Evolutionary conservation across 2,888 invertebrate genomes (phyloP).

Genomic region (Rhyacophila evoluta): DNA sequence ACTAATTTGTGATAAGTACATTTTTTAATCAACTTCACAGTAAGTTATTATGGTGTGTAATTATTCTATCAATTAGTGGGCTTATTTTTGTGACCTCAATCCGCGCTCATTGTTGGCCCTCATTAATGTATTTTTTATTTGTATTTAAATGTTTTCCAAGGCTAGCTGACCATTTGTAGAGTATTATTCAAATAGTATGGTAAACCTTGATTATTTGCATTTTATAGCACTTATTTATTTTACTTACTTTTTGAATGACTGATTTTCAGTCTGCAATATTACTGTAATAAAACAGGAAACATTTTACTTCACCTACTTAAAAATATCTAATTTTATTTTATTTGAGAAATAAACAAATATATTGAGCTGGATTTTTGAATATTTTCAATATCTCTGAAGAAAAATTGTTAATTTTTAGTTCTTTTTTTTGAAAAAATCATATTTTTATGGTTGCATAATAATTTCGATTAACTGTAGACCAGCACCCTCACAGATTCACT

Average conservation of each 20-base stretch:
- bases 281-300: not conserved
- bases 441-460: too few species aligned
- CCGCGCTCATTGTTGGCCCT: conserved; percentile 12
- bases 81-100: conserved; percentile 16
- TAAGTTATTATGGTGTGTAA: not conserved
- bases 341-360: too few species aligned
- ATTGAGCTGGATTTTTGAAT: too few species aligned
- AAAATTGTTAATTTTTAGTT: too few species aligned
- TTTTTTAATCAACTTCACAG: conserved; percentile 12
- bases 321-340: too few species aligned
- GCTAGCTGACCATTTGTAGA: conserved; percentile 10
- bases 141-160: not conserved
- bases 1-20: too few species aligned
- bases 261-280: not conserved
- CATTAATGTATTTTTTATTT: not conserved
- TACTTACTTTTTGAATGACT: not conserved
- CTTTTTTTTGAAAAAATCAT: too few species aligned
- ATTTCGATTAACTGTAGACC: too few species aligned
- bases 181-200: not conserved
- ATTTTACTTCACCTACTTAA: too few species aligned
- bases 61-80: conserved; percentile 21
- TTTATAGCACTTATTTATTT: not conserved
- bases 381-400: too few species aligned
- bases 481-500: too few species aligned
- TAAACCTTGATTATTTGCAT: conserved; percentile 14